Evolutionary conservation across 2,113 vertebrate genomes (phyloP).

Genomic region (Numenius arquata): DNA sequence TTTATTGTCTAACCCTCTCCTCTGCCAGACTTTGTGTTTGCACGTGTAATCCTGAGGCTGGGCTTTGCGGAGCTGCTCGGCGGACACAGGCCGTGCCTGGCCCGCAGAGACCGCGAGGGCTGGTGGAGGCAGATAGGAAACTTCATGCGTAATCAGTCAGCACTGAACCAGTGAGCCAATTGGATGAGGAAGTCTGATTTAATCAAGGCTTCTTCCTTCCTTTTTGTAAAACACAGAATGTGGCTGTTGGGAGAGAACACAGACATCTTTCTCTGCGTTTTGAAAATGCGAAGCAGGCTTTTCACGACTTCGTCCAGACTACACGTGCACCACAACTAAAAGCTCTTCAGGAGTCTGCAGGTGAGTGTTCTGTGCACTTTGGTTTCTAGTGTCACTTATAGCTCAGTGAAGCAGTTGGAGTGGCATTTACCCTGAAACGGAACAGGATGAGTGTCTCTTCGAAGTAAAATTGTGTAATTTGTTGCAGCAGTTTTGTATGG

Average conservation of each 20-base stretch:
- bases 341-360: background rate
- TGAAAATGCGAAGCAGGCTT: background rate
- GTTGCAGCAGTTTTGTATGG: background rate
- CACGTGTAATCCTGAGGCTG: rapidly evolving
- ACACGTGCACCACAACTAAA: rapidly evolving
- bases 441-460: background rate
- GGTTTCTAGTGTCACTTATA: rapidly evolving
- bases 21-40: background rate
- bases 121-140: background rate
- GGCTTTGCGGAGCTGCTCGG: background rate
- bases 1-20: background rate
- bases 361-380: background rate
- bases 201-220: constrained; percentile 50
- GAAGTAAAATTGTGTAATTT: background rate
- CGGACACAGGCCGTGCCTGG: background rate
- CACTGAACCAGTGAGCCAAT: background rate
- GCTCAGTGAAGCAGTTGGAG: background rate
- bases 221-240: background rate
- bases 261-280: background rate
- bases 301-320: background rate
- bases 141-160: background rate
- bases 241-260: background rate
- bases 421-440: background rate
- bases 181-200: constrained; percentile 2
- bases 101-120: background rate